Base-by-base conservation (phyloP, 2,113 vertebrate genomes). In the Orthonyx spaldingii region DNA sequence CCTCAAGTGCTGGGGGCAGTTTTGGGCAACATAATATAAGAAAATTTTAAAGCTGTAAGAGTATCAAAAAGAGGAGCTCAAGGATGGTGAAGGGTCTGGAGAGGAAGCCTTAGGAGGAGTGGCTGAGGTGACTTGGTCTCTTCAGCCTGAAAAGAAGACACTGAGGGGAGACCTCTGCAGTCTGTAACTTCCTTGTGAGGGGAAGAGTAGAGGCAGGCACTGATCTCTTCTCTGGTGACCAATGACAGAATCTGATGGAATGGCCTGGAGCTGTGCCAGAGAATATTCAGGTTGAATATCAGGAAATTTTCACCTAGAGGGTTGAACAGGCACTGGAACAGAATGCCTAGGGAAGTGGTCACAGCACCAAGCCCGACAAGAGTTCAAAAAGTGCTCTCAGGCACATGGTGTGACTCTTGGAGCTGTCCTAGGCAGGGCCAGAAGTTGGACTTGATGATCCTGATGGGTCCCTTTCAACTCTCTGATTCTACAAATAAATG, bases 1-100 rank as follows among this genome's bases (percentile, higher is more conserved):
- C 18, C 50, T 44, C 1, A 0, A 23, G 19, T 33, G n/a, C 33
- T 30, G 27, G 22, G 14, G 23, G 2, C 15, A 14, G 16, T 7
- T 50, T 6, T 28, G 13, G 27, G 18, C 10, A 50, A 18, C 5
- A 16, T 8, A 37, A 27, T 4, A 4, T 1, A 59, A 1, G 6
- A 28, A 44, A 59, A 35, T 20, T 10, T 59, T 17, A 44, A 52
- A 39, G 19, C 15, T 59, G 9, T 30, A 39, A 42, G 17, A 22
- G 4, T 22, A 14, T 8, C 17, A 27, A 44, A 44, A 50, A 15
- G 15, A 57, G 21, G 8, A 42, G 8, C 7, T 33, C 7, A 28
- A 52, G 23, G 22, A 66, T 32, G 19, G 23, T 46, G 49, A 59
- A 44, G 12, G 18, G 8, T 42, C 37, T 50, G 22, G 33, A 74